A percentile compares a stretch with the other conserved stretches of the same genome.
phyloP scores from a whole-genome alignment of 2,113 vertebrate species.

The Pyxicephalus adspersus region DNA sequence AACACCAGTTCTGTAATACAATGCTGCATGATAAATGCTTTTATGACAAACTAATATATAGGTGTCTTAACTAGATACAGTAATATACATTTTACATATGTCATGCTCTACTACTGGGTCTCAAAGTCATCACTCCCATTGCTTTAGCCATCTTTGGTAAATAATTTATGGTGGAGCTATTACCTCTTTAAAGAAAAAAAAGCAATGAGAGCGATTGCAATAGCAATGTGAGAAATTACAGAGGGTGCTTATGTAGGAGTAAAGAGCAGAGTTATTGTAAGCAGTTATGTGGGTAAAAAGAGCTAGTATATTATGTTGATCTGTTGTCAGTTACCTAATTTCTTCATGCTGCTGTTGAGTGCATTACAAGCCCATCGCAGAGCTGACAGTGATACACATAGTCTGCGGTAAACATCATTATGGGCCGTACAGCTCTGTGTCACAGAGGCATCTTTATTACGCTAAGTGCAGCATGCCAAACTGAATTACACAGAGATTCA shows the following conservation, averaged over 20 bases:
- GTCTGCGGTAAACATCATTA: constrained; percentile 30
- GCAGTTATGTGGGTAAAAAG: constrained; percentile 2
- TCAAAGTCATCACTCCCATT: no score
- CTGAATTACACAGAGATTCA: constrained; percentile 32
- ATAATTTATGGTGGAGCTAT: no score
- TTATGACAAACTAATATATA: no score
- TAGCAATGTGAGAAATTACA: neutral
- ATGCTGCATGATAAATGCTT: no score
- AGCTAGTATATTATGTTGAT: constrained; percentile 25
- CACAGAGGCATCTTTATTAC: constrained; percentile 19
- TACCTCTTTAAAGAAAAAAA: no score
- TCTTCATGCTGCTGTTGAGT: constrained; percentile 26
- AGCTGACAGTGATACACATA: constrained; percentile 39
- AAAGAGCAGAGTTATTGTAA: neutral
- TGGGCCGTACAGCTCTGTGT: neutral
- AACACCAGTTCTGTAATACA: no score
- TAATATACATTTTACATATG: no score
- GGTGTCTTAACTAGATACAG: no score
- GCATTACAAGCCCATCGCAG: constrained; percentile 29
- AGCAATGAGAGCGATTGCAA: neutral
- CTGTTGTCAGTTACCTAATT: constrained; percentile 47
- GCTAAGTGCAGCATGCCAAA: constrained; percentile 31
- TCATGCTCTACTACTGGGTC: no score
- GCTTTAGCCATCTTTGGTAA: no score
- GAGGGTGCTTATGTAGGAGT: constrained; percentile 8